Conservation (phyloP, 2,888 invertebrate species). For the Tetramorium bicarinatum region DNA sequence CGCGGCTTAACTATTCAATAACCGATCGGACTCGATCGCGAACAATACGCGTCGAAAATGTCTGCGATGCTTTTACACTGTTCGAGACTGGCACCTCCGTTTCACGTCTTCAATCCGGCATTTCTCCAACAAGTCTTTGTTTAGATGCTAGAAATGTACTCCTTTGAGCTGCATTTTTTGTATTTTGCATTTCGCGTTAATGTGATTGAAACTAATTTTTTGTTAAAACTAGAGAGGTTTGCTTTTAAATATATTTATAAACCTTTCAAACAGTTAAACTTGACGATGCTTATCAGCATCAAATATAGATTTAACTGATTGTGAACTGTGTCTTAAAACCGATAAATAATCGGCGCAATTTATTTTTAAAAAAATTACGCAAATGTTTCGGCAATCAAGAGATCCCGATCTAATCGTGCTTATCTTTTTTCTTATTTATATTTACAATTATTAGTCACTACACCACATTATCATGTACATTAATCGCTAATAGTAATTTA, state of each 20-base stretch:
- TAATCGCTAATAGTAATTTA: background rate
- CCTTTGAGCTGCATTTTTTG: background rate
- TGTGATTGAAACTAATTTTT: background rate
- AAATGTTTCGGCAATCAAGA: too few species aligned
- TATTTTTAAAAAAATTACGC: too few species aligned
- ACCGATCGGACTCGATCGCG: slow-evolving; percentile 80
- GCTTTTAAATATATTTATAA: background rate
- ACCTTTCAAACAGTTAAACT: too few species aligned
- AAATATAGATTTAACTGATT: too few species aligned
- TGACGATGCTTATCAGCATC: too few species aligned
- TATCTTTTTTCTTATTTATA: too few species aligned
- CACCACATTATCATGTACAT: too few species aligned
- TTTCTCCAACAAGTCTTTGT: background rate
- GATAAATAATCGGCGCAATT: too few species aligned
- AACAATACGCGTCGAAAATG: slow-evolving; percentile 83
- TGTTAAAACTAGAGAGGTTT: background rate
- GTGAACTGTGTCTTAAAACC: too few species aligned
- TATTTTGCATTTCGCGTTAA: background rate
- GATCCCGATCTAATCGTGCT: too few species aligned
- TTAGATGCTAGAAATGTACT: background rate
- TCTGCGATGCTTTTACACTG: slow-evolving; percentile 61
- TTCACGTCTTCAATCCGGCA: background rate
- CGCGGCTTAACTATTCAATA: slow-evolving; percentile 86
- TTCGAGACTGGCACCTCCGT: slow-evolving; percentile 13
- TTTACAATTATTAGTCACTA: background rate